Evolutionary conservation across 2,888 invertebrate genomes (phyloP).

Genomic region (Pardosa pseudoannulata): DNA sequence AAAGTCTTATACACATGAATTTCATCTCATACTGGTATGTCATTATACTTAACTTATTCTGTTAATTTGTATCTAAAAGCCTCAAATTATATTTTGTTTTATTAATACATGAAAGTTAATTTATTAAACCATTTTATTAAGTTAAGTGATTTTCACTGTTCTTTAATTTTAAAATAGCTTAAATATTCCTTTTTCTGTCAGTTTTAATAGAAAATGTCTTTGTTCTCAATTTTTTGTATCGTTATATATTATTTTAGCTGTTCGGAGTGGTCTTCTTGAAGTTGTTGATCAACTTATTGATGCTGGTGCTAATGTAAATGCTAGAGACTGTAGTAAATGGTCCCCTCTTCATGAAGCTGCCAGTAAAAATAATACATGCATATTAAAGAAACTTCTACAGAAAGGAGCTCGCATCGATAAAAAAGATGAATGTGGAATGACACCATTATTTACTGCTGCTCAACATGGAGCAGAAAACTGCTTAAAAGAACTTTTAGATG

Average conservation of each 20-base stretch:
- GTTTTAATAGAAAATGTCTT: too few species aligned
- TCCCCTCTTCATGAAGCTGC: conserved; percentile 77
- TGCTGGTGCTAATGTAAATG: conserved; percentile 76
- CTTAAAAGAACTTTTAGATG: conserved; percentile 75
- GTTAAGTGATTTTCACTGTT: too few species aligned
- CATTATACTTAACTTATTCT: too few species aligned
- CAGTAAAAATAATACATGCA: background rate
- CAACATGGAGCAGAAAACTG: conserved; percentile 76
- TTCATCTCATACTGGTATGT: too few species aligned
- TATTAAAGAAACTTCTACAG: conserved; percentile 71
- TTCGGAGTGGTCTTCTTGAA: conserved; percentile 23
- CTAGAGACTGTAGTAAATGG: conserved; percentile 76
- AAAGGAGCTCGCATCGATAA: conserved; percentile 72
- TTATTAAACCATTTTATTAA: too few species aligned
- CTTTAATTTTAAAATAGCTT: too few species aligned
- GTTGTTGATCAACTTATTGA: conserved; percentile 73
- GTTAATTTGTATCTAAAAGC: too few species aligned
- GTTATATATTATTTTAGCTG: conserved; percentile 24
- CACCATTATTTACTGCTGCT: conserved; percentile 77
- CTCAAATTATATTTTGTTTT: too few species aligned
- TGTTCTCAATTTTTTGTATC: background rate
- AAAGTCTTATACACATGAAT: too few species aligned
- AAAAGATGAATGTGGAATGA: conserved; percentile 75
- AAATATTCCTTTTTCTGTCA: too few species aligned
- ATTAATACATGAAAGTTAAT: too few species aligned